A percentile compares a stretch with the other conserved stretches of the same genome.
Conservation (phyloP, 2,113 vertebrate species). For the Heterochromis multidens region DNA sequence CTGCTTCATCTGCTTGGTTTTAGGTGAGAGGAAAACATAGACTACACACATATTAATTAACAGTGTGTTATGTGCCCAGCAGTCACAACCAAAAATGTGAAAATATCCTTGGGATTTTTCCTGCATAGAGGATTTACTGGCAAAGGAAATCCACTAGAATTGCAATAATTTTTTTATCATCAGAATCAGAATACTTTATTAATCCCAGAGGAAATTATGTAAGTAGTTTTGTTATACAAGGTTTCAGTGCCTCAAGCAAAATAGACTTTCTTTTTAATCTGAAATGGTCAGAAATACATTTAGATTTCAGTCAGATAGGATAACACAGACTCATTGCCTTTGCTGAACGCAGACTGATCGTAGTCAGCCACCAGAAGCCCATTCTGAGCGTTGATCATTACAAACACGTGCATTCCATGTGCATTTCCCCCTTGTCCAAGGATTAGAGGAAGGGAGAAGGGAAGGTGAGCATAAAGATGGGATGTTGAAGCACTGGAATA, state of each 20-base stretch:
- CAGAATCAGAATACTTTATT: no score
- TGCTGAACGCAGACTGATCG: background rate
- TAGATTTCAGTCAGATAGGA: background rate
- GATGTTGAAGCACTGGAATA: background rate
- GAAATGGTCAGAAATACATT: background rate
- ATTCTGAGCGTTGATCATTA: background rate
- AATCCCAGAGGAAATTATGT: no score
- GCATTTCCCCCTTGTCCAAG: background rate
- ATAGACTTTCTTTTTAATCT: background rate
- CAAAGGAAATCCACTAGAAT: background rate
- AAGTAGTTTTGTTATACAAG: background rate
- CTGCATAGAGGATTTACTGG: background rate
- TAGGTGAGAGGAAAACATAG: background rate
- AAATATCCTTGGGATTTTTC: background rate
- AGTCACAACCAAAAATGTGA: background rate
- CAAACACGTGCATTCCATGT: background rate
- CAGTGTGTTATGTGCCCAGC: background rate
- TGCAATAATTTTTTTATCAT: background rate
- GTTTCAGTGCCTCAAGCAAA: background rate
- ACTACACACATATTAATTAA: slow-evolving; percentile 5
- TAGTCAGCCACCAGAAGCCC: background rate
- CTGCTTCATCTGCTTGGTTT: background rate
- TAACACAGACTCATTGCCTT: background rate
- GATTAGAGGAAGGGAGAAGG: background rate
- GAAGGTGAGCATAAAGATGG: background rate